phyloP scores from a whole-genome alignment of 2,113 vertebrate genomes.

The Barnardius zonarius region DNA sequence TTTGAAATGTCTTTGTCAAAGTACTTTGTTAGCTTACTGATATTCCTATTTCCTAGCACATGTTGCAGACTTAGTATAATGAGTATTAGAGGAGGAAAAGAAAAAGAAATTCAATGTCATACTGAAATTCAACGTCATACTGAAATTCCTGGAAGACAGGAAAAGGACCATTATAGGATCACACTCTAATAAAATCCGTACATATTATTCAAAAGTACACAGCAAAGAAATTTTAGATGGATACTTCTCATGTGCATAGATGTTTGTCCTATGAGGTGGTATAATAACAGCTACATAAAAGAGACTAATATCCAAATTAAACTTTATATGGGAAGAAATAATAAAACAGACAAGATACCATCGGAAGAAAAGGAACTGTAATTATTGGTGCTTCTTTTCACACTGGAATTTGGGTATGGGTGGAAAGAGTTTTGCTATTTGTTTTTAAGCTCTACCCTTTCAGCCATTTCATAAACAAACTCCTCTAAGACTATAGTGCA shows the following conservation, averaged over 20 bases:
- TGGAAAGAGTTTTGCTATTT: neutral
- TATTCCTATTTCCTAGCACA: slow-evolving; percentile 11
- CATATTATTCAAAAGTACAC: neutral
- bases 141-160: neutral
- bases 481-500: neutral
- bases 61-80: neutral
- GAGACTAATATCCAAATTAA: neutral
- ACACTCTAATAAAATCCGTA: slow-evolving; percentile 21
- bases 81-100: neutral
- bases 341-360: neutral
- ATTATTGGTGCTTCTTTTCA: neutral
- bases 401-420: neutral
- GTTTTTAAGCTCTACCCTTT: neutral
- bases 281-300: neutral
- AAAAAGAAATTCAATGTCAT: neutral
- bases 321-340: neutral
- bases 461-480: neutral
- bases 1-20: slow-evolving; percentile 44
- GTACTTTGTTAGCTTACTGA: neutral
- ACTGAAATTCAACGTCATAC: neutral
- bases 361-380: neutral
- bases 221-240: neutral
- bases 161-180: neutral
- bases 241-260: neutral
- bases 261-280: neutral